Evolutionary conservation across 1,140 invertebrate genomes (phyloP).

Genomic region (Sinella curviseta): DNA sequence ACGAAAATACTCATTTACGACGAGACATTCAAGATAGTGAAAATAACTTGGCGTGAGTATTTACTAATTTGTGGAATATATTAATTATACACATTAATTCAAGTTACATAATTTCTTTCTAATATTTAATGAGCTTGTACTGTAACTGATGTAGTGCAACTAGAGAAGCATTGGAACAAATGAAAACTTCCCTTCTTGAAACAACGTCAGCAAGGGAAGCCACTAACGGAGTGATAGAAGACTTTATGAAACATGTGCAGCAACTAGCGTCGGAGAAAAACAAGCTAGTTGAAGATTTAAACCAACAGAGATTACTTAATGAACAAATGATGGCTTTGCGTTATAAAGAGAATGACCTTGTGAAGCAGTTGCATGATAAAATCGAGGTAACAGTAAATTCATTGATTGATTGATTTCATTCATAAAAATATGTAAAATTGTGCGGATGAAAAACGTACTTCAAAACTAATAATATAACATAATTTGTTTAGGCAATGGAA

Average conservation of each 20-base stretch:
- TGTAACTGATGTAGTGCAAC: neutral
- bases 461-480: neutral
- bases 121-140: constrained; percentile 9
- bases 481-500: constrained; percentile 40
- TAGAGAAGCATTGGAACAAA: constrained; percentile 52
- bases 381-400: constrained; percentile 32
- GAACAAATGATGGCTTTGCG: constrained; percentile 38
- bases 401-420: constrained; percentile 19
- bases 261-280: constrained; percentile 62
- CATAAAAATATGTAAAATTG: too few relatives aligned
- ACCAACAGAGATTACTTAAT: constrained; percentile 37
- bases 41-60: constrained; percentile 58
- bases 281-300: constrained; percentile 50
- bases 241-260: constrained; percentile 60
- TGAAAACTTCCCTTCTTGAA: constrained; percentile 57
- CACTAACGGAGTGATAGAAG: constrained; percentile 60
- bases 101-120: constrained; percentile 15
- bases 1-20: constrained; percentile 58
- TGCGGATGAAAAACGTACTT: neutral
- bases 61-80: too few relatives aligned
- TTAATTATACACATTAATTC: neutral
- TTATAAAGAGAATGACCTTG: constrained; percentile 37
- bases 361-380: constrained; percentile 40
- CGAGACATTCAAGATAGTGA: constrained; percentile 56
- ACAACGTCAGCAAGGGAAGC: constrained; percentile 58